Evolutionary conservation across 2,113 vertebrate species (phyloP), one percentile per base, ranked within the genome.

Genomic region (Corythaeola cristata): DNA sequence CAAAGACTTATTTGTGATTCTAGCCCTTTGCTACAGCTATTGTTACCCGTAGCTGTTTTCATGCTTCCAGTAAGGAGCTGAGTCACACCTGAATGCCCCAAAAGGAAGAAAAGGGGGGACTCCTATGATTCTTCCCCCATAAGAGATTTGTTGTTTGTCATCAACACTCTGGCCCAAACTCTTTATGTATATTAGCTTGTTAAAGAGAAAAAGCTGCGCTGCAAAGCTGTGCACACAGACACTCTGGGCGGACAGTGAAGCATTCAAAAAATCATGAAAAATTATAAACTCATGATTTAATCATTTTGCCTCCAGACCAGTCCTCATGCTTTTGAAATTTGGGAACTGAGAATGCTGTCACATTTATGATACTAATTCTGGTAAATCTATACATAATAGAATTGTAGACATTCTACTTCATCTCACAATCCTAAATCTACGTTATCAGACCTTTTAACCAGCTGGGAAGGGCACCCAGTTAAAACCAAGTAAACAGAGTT

Each of bases 401-500:
- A 78, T 92, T 53, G 56, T 30, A 84, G 60, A 64, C 6, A 17
- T 72, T 73, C 39, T 93, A 35, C 56, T 92, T 87, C 37, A 84
- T 60, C 53, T 88, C 79, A 89, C 60, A 89, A 68, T 60, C 49
- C 27, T 78, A 78, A 56, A 93, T 50, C 60, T 90, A 67, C 3
- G 0, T 78, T 73, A 92, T 41, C 56, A 78, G 69, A 80, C 7
- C 53, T 92, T 95, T 81, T 53, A 93, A 75, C 66, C 49, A 89
- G 80, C n/a, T 82, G 82, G 87, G 62, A 93, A 85, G 62, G 33
- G 62, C 41, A 52, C 60, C 72, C n/a, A 56, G 76, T 37, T 81
- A 85, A 92, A 92, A 21, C 11, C 26, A 23, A 32, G 74, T 83
- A 96, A 91, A 91, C 71, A 92, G 44, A 78, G 58, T 81, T 83